Evolutionary conservation across 2,113 vertebrate genomes (phyloP), one percentile per base, ranked within the genome.

Genomic region (Syngnathus scovelli): DNA sequence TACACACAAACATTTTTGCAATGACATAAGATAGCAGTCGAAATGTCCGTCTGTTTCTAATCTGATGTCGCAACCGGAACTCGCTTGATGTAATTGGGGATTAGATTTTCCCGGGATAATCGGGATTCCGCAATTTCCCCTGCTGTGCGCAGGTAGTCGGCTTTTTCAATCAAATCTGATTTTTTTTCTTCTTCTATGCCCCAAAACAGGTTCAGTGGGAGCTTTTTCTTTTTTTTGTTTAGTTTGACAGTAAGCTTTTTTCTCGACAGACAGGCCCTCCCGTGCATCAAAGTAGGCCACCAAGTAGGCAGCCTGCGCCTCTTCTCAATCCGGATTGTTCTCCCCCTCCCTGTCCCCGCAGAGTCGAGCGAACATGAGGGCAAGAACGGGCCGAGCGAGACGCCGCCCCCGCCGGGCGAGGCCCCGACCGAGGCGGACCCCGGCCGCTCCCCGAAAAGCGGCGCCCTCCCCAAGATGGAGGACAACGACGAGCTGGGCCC

Each of bases 311-410:
- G 27, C 2, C 8, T 60, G 39, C 56, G 33, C 15, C n/a, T 39
- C 59, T 74, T 64, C 52, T n/a, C 19, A 52, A 52, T 38, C 74
- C 79, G 64, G 73, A 77, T 81, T 74, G 65, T 67, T 55, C 41
- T 55, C 58, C 19, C 43, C 41, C 15, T 2, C 11, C 48, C 75
- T 69, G 64, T 79, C 67, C 27, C 88, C 87, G 21, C 85, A 99
- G 97, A 98, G 89, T 97, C 95, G 68, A 98, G 94, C 75, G 97
- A 98, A 82, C 95, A 95, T 86, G 95, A 97, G 87, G 97, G 98
- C 77, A 98, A 95, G 80, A 94, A 92, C 85, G 90, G 88, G 81
- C 92, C 93, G 5, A 94, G 90, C 76, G 96, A 99, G 78, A 84
- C 37, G 11, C 6, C 78, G 15, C 86, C 86, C 55, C 89, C 85